Percentiles rank a stretch among this genome's conserved stretches.
Conservation (phyloP, 2,113 vertebrate species). For the Aramus guarauna region DNA sequence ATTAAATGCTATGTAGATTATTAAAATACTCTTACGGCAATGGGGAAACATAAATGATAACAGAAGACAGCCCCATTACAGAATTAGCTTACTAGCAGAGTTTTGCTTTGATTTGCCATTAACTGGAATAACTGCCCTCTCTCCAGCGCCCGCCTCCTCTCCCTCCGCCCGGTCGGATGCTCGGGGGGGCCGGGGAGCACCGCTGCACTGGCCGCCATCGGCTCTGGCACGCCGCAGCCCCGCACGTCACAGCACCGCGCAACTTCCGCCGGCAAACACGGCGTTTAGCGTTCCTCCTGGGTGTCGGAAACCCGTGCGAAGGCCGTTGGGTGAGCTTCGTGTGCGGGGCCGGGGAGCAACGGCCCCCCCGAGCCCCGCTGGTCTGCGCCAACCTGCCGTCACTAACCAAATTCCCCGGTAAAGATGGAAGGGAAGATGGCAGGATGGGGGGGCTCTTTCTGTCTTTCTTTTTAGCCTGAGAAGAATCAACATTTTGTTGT, state of each 20-base stretch:
- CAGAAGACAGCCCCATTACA: constrained; percentile 4
- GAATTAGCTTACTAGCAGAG: not conserved
- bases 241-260: accelerated
- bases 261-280: not conserved
- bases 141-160: not conserved
- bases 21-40: constrained; percentile 7
- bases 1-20: constrained; percentile 52
- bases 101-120: not conserved
- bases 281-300: too few species aligned
- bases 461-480: not conserved
- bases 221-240: not conserved
- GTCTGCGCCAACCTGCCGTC: accelerated
- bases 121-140: not conserved
- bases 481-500: accelerated
- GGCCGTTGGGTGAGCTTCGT: accelerated
- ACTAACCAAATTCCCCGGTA: too few species aligned
- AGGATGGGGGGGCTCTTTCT: too few species aligned
- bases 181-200: not conserved
- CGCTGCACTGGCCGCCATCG: accelerated
- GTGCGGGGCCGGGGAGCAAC: accelerated
- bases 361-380: accelerated
- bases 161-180: not conserved
- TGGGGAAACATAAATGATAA: constrained; percentile 16
- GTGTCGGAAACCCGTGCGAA: not conserved
- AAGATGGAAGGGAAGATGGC: not conserved